Base-by-base conservation (phyloP, 1,140 invertebrate species). In the Berghia stephanieae region DNA sequence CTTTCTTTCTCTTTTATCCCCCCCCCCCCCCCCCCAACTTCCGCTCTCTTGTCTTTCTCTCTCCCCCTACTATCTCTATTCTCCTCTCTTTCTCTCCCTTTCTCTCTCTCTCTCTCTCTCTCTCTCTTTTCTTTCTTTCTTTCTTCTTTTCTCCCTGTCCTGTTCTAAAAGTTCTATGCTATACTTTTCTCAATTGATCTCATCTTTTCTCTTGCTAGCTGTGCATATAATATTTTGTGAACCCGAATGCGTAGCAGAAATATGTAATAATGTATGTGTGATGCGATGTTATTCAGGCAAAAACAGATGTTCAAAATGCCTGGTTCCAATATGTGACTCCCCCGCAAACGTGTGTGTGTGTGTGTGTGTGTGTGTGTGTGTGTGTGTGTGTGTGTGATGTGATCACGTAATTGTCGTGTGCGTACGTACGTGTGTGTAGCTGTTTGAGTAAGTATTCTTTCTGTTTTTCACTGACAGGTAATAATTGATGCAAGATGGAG, bases 361-460 rank as follows among this genome's bases (percentile, higher is more conserved):
- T 27, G 60, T 16, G 21, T n/a, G 6, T 16, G 1, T 1, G 27
- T 66, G 60, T 66, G 21, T 21, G 60, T 3, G 27, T n/a, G 21
- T 3, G 2, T n/a, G 60, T 66, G 60, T 66, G 60, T 66, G 60
- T 66, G 60, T 31, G 60, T 66, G 60, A 36, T 66, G 60, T 66
- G 60, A 36, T 31, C 40, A 2, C 40, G 60, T 66, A 38, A 69
- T 75, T 31, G 6, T 31, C 34, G 55, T 60, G 8, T 60, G 55
- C 34, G 55, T 60, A 6, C 5, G 13, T 31, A 13, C 2, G 6
- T 66, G 3, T 66, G 10, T 63, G 57, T 27, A n/a, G n/a, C 34
- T 34, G 36, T 16, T n/a, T n/a, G 60, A 27, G 60, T n/a, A n/a
- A n/a, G n/a, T n/a, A n/a, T n/a, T n/a, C n/a, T n/a, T n/a, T n/a